phyloP scores from a whole-genome alignment of 2,113 vertebrate genomes.

The Rhinolophus ferrumequinum region DNA sequence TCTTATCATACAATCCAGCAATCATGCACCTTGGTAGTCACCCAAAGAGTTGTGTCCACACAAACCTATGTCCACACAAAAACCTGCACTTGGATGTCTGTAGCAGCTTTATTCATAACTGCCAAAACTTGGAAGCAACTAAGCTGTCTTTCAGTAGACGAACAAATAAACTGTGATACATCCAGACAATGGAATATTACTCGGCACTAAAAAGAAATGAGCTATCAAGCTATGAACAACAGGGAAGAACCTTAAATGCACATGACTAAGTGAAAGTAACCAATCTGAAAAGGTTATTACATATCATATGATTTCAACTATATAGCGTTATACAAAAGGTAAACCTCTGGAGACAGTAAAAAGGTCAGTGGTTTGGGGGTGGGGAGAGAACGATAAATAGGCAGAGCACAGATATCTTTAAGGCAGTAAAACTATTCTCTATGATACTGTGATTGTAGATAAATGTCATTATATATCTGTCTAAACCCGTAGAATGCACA shows the following conservation, averaged over 20 bases:
- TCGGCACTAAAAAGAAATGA: neutral
- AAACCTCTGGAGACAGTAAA: neutral
- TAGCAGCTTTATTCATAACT: neutral
- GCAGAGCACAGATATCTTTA: neutral
- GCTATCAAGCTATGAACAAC: neutral
- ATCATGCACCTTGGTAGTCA: neutral
- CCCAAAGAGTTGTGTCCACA: neutral
- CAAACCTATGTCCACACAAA: neutral
- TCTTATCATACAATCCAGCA: neutral
- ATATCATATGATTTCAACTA: neutral
- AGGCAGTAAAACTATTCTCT: neutral
- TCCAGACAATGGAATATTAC: neutral
- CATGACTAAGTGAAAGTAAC: neutral
- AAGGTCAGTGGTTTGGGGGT: neutral
- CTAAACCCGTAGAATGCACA: neutral
- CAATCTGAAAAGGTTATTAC: neutral
- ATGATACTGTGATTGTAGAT: neutral
- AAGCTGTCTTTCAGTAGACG: neutral
- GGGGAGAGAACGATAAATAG: neutral
- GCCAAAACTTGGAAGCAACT: neutral
- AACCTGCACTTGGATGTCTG: neutral
- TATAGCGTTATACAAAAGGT: neutral
- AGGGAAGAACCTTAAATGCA: neutral
- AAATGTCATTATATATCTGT: neutral
- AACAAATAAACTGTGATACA: neutral